Base-by-base conservation (phyloP, 2,888 invertebrate species). In the Eumacrocentrus americanus region DNA sequence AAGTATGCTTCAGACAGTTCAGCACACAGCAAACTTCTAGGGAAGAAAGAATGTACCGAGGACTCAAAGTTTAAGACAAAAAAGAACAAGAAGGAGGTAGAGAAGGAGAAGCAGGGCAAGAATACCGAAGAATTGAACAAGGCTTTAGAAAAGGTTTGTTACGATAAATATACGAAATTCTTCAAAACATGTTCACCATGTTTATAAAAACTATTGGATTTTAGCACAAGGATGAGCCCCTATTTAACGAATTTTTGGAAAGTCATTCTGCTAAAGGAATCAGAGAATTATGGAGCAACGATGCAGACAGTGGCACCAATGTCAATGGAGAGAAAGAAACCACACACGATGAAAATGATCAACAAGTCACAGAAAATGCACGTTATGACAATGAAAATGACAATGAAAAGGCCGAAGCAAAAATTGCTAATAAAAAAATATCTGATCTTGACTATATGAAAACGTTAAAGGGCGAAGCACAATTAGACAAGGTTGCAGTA, bases 221-320 rank as follows among this genome's bases (percentile, higher is more conserved):
- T 60, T 75, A 91, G 86, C 90, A 92, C 72, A 91, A 91, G 83
- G 88, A 92, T 82, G 95, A 97, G 83, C 92, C 94, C 22, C 83
- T 92, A 50, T 97, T 98, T 83, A 84, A 87, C 64, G 95, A 97
- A 79, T 98, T 95, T 78, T 84, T 97, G 78, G 89, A 92, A 80
- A 88, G 89, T n/a, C 94, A 95, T 79, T 81, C 83, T 20, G 65
- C 66, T 7, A 64, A 63, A 12, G 77, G 81, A 60, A 74, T 74
- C 5, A 77, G 73, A 72, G 72, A 67, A 76, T 76, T 82, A 42
- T 88, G 88, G 87, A 82, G 78, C 16, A 86, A 77, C 2, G 74
- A 78, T 11, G 82, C 83, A 64, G 59, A 59, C 7, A 47, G 40
- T 16, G 58, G 68, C 25, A 38, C 54, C 1, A 54, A 29, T 20